phyloP scores from a whole-genome alignment of 2,113 vertebrate genomes.

The Jaculus jaculus region DNA sequence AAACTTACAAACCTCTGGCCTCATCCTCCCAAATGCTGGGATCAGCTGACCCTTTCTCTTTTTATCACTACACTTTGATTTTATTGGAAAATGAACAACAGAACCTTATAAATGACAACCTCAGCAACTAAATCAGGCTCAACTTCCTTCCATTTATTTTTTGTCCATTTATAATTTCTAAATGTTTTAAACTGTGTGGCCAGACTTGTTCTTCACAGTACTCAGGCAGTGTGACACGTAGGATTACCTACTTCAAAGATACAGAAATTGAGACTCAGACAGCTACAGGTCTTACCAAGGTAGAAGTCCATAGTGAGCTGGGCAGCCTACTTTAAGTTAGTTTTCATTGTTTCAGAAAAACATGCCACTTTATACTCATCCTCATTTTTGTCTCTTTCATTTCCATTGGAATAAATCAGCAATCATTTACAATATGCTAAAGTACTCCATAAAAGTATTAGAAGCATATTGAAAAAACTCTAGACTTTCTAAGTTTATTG shows the following conservation, averaged over 20 bases:
- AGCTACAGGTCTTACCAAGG: not conserved
- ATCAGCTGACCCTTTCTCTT: too few species aligned
- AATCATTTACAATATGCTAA: not conserved
- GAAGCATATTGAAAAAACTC: not conserved
- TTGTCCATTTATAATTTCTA: not conserved
- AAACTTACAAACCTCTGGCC: too few species aligned
- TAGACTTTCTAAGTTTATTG: not conserved
- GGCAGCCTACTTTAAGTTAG: not conserved
- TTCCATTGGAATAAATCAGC: slow-evolving; percentile 20
- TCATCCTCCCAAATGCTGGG: too few species aligned
- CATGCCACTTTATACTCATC: not conserved
- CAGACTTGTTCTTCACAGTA: slow-evolving; percentile 9
- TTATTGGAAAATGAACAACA: not conserved
- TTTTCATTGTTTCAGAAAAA: slow-evolving; percentile 6
- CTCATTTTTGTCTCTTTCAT: slow-evolving; percentile 18
- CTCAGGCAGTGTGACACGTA: not conserved
- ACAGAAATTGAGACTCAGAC: not conserved
- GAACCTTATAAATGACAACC: not conserved
- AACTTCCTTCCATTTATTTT: not conserved
- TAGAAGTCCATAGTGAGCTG: not conserved
- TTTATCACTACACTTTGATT: too few species aligned
- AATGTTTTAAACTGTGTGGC: slow-evolving; percentile 40
- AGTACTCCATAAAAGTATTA: not conserved
- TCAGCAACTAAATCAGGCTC: slow-evolving; percentile 5
- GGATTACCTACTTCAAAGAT: slow-evolving; percentile 6